Conservation (phyloP, 1,140 invertebrate species). For the Drosophila setifemur region DNA sequence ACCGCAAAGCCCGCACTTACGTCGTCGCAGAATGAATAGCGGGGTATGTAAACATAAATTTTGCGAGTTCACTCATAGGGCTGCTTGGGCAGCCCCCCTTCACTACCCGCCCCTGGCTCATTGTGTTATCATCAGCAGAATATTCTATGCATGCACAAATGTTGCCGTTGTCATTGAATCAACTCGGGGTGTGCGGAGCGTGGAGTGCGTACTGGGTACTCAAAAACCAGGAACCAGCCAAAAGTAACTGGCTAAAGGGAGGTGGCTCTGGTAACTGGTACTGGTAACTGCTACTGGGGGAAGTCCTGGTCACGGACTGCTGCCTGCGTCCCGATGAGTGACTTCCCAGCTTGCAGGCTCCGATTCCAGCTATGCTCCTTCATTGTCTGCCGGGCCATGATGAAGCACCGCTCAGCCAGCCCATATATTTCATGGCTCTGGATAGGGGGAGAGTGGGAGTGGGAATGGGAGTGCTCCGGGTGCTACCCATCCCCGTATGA, state of each 20-base stretch:
- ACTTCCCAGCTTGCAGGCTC: slow-evolving; percentile 39
- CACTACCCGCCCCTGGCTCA: slow-evolving; percentile 22
- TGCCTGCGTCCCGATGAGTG: slow-evolving; percentile 29
- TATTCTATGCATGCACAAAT: slow-evolving; percentile 81
- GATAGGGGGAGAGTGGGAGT: background rate
- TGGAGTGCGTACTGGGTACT: slow-evolving; percentile 20
- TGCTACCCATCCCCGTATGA: slow-evolving; percentile 29
- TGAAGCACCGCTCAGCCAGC: slow-evolving; percentile 44
- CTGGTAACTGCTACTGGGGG: background rate
- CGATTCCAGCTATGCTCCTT: slow-evolving; percentile 6
- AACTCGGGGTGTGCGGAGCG: slow-evolving; percentile 28
- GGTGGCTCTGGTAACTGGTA: slow-evolving; percentile 8
- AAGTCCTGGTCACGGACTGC: slow-evolving; percentile 26
- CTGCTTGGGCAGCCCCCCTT: background rate
- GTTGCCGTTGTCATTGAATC: slow-evolving; percentile 79
- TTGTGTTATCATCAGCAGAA: slow-evolving; percentile 78
- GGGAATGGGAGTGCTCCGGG: background rate
- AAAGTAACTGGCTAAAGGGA: background rate
- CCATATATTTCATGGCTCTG: slow-evolving; percentile 31
- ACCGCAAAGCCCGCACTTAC: slow-evolving; percentile 78
- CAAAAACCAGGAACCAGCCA: slow-evolving; percentile 15
- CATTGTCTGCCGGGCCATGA: slow-evolving; percentile 45
- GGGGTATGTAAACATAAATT: slow-evolving; percentile 81
- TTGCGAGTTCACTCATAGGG: slow-evolving; percentile 60
- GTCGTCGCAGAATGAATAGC: slow-evolving; percentile 70